A percentile compares a stretch with the other conserved stretches of the same genome.
Conservation (phyloP, 2,888 invertebrate genomes). For the Odontomyia ornata region DNA sequence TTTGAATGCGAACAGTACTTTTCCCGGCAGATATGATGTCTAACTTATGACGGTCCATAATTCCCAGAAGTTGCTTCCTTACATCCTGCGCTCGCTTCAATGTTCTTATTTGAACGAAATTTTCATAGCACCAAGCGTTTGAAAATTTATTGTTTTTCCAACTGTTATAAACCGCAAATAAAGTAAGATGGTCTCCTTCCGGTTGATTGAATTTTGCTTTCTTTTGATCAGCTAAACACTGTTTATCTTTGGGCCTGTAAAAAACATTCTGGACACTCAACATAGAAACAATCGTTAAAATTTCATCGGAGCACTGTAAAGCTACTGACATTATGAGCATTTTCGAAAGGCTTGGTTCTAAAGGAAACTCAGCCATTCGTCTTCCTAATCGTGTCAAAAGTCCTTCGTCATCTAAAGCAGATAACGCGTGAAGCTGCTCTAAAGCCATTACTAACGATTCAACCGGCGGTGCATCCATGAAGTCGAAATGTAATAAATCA, state of each 20-base stretch:
- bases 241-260: constrained; percentile 93
- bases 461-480: constrained; percentile 99
- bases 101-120: constrained; percentile 97
- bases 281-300: constrained; percentile 98
- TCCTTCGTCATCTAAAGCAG: constrained; percentile 95
- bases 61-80: constrained; percentile 94
- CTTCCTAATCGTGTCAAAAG: constrained; percentile 82
- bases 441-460: constrained; percentile 97
- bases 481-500: constrained; percentile 97
- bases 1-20: constrained; percentile 94
- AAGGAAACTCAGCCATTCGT: constrained; percentile 98
- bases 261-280: constrained; percentile 99
- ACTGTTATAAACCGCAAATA: constrained; percentile 98
- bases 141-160: constrained; percentile 99
- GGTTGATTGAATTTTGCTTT: constrained; percentile 99
- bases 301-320: constrained; percentile 96
- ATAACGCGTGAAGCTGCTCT: constrained; percentile 95
- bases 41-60: constrained; percentile 96
- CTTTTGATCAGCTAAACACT: constrained; percentile 96
- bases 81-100: constrained; percentile 98
- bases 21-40: constrained; percentile 97
- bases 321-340: constrained; percentile 99
- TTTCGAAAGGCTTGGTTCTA: constrained; percentile 98
- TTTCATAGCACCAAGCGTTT: constrained; percentile 99
- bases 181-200: constrained; percentile 97